A percentile compares a stretch with the other conserved stretches of the same genome.
Evolutionary conservation across 2,888 invertebrate genomes (phyloP).

Genomic region (Rhingia campestris): DNA sequence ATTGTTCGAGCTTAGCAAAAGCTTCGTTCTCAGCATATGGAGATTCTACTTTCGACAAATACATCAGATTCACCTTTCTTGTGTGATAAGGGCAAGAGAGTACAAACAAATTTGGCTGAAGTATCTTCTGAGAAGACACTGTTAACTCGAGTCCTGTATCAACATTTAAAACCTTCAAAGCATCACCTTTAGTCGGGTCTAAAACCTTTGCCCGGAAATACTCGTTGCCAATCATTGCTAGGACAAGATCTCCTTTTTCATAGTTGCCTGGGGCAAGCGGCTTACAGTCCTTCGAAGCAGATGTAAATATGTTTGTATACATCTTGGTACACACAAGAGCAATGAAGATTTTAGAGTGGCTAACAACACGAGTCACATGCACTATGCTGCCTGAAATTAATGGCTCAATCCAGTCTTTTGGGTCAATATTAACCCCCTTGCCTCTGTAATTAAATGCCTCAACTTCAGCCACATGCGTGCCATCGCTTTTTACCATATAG

Average conservation of each 20-base stretch:
- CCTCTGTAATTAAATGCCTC: constrained; percentile 72
- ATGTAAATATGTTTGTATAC: constrained; percentile 69
- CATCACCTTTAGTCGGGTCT: constrained; percentile 12
- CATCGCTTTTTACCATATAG: constrained; percentile 46
- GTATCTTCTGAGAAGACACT: constrained; percentile 48
- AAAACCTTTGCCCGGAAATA: constrained; percentile 64
- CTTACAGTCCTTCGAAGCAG: constrained; percentile 69
- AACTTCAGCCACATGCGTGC: constrained; percentile 70
- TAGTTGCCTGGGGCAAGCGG: constrained; percentile 12
- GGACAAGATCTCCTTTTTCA: constrained; percentile 67
- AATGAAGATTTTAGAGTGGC: constrained; percentile 75
- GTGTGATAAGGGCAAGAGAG: constrained; percentile 74
- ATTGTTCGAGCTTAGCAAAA: constrained; percentile 64
- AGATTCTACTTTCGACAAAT: constrained; percentile 71
- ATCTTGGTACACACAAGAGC: constrained; percentile 58
- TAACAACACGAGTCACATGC: constrained; percentile 66
- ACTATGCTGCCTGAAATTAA: constrained; percentile 66
- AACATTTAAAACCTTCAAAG: constrained; percentile 69
- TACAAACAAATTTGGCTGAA: constrained; percentile 75
- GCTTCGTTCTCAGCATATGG: constrained; percentile 75
- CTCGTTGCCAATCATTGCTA: constrained; percentile 28
- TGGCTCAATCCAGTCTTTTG: constrained; percentile 74
- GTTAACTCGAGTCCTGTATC: constrained; percentile 70
- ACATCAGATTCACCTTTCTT: constrained; percentile 72
- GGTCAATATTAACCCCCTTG: constrained; percentile 55